Conservation (phyloP, 1,140 invertebrate species). For the Drosophila sp. region DNA sequence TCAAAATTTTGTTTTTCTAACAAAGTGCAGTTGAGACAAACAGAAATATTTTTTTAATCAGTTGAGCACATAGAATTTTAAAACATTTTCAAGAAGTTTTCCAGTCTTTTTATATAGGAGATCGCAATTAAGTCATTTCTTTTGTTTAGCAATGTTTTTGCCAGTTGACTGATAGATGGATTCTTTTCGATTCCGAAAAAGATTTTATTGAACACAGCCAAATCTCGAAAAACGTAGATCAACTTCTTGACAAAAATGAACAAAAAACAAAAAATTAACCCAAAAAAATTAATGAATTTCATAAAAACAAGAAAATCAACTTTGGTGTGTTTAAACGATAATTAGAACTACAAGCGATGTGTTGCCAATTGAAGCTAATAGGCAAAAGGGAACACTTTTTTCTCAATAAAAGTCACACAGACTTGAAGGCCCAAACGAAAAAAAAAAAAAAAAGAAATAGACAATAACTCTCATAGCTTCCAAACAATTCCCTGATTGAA, state of each 20-base stretch:
- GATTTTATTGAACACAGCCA: conserved; percentile 87
- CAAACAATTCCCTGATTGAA: not conserved
- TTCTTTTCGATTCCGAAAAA: conserved; percentile 5
- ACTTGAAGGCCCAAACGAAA: not conserved
- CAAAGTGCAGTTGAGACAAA: conserved; percentile 29
- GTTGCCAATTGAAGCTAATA: conserved; percentile 15
- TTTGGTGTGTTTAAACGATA: conserved; percentile 2
- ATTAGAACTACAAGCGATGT: not conserved
- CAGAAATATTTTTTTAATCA: conserved; percentile 36
- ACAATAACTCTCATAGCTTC: too few species aligned
- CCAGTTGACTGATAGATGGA: conserved; percentile 6
- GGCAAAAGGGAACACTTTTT: not conserved
- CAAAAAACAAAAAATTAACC: conserved; percentile 65
- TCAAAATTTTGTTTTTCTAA: not conserved
- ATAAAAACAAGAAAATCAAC: conserved; percentile 38
- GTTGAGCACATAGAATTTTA: conserved; percentile 34
- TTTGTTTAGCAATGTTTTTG: conserved; percentile 5
- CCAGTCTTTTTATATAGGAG: not conserved
- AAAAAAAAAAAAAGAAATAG: not conserved
- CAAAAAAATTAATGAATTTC: conserved; percentile 55
- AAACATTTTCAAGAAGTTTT: conserved; percentile 84
- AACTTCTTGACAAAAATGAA: conserved; percentile 93
- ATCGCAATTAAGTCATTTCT: conserved; percentile 22
- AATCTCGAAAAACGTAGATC: conserved; percentile 94
- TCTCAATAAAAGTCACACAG: not conserved